Conservation (phyloP, 1,140 invertebrate genomes). For the Diachasma alloeum region DNA sequence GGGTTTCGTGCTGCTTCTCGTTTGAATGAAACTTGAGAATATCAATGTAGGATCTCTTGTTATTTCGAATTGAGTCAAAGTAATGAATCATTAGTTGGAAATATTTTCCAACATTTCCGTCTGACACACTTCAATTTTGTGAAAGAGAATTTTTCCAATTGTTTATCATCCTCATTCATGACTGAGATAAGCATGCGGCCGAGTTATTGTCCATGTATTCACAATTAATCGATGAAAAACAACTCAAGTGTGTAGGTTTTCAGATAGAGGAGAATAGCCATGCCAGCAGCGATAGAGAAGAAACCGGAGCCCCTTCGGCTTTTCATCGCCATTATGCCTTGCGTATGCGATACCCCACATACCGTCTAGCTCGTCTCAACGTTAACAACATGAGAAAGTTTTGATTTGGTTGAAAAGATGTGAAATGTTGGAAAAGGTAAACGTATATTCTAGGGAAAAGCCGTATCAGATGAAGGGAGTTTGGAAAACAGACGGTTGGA, state of each 20-base stretch:
- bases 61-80: neutral
- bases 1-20: neutral
- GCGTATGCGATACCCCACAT: neutral
- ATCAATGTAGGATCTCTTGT: neutral
- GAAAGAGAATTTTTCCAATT: neutral
- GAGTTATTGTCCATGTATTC: neutral
- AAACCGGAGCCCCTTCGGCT: neutral
- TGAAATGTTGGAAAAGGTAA: slow-evolving; percentile 10
- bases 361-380: neutral
- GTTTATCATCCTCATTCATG: neutral
- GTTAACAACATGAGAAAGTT: neutral
- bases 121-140: neutral
- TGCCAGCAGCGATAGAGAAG: neutral
- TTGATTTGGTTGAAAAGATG: neutral
- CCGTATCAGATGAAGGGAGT: slow-evolving; percentile 45
- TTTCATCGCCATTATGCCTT: neutral
- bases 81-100: neutral
- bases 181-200: neutral
- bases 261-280: neutral
- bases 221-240: neutral
- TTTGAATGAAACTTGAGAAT: neutral
- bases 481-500: slow-evolving; percentile 43
- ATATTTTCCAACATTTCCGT: neutral
- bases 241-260: neutral
- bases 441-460: neutral